Conservation (phyloP, 92 coral and sea anemone genomes). For the Epizoanthus fatuus region DNA sequence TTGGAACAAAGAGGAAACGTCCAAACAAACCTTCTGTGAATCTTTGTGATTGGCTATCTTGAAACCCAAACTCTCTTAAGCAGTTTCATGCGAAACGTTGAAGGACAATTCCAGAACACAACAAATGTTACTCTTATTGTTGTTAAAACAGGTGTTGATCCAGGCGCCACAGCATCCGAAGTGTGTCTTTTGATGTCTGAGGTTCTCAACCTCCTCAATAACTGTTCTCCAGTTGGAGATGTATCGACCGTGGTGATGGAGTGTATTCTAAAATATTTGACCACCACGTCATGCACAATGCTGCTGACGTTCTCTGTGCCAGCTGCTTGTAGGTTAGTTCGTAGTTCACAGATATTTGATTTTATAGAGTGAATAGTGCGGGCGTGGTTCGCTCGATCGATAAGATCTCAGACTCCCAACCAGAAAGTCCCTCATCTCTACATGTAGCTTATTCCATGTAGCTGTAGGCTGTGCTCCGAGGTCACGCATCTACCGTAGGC, state of each 20-base stretch:
- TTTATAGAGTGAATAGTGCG: not conserved
- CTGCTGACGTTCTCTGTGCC: slow-evolving; percentile 88
- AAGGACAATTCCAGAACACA: not conserved
- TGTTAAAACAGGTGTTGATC: slow-evolving; percentile 75
- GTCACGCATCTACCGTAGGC: no score
- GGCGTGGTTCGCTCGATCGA: no score
- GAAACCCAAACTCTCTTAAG: not conserved
- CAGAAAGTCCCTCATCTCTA: no score
- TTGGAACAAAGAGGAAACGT: no score
- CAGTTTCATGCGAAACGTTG: not conserved
- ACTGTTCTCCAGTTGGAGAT: slow-evolving; percentile 86
- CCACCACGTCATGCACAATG: slow-evolving; percentile 79
- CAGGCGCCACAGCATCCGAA: slow-evolving; percentile 83
- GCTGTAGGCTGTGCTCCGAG: no score
- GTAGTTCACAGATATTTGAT: not conserved
- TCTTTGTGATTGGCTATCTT: no score
- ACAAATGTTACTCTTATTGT: not conserved
- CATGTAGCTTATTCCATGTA: no score
- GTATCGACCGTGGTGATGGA: slow-evolving; percentile 74
- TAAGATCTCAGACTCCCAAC: no score
- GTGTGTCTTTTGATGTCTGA: slow-evolving; percentile 89
- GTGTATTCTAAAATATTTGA: slow-evolving; percentile 74
- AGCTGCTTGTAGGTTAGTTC: slow-evolving; percentile 87
- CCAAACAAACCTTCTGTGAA: no score
- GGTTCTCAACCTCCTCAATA: slow-evolving; percentile 88